Conservation (phyloP, 2,888 invertebrate species). For the Stratiomys singularior region DNA sequence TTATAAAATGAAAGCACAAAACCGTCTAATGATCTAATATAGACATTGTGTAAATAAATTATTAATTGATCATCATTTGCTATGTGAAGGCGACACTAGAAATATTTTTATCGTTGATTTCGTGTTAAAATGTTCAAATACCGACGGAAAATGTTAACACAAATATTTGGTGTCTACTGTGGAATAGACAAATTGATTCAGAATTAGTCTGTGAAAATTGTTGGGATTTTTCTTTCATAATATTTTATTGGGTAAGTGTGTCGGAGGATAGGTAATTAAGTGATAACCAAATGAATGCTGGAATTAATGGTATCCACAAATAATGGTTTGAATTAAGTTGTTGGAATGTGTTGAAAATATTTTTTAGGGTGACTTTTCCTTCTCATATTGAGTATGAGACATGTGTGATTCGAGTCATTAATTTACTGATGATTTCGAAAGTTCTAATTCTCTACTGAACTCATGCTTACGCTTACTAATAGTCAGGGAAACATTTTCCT, state of each 20-base stretch:
- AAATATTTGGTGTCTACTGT: background rate
- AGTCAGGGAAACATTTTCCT: no score
- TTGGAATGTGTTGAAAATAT: no score
- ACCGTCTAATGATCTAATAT: slow-evolving; percentile 27
- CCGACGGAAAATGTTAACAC: background rate
- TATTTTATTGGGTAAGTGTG: background rate
- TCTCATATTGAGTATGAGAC: no score
- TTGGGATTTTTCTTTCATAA: background rate
- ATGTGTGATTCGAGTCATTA: no score
- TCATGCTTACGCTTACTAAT: no score
- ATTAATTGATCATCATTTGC: slow-evolving; percentile 10
- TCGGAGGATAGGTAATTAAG: no score
- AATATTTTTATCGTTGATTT: slow-evolving; percentile 35
- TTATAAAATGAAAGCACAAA: background rate
- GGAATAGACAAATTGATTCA: background rate
- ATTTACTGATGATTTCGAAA: no score
- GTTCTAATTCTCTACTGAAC: no score
- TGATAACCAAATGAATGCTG: no score
- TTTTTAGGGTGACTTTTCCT: no score
- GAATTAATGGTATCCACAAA: no score
- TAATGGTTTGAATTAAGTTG: no score
- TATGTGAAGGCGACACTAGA: background rate
- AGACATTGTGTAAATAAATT: slow-evolving; percentile 41
- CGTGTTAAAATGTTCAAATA: background rate
- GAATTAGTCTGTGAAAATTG: slow-evolving; percentile 11